phyloP scores from a whole-genome alignment of 2,797 vertebrate species.

The Acanthurus lineatus region DNA sequence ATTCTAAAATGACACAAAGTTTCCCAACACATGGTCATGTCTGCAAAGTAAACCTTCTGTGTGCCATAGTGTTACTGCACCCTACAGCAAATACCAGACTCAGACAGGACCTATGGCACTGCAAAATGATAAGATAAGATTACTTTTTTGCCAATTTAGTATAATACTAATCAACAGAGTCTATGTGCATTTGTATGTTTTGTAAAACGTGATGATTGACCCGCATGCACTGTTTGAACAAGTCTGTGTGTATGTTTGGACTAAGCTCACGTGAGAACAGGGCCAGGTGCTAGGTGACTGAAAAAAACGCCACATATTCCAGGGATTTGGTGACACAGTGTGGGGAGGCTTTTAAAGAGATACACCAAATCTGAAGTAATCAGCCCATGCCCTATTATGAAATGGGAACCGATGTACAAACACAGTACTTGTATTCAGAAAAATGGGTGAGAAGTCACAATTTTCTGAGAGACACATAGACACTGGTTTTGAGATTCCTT shows the following conservation, averaged over 20 bases:
- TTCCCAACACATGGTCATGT: neutral
- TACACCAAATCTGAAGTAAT: neutral
- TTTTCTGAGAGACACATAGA: neutral
- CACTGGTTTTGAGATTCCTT: neutral
- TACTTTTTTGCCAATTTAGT: slow-evolving; percentile 9
- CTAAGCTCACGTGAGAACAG: slow-evolving; percentile 23
- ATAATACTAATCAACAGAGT: slow-evolving; percentile 1
- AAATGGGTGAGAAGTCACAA: neutral
- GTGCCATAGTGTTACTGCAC: neutral
- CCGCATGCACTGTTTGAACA: slow-evolving; percentile 50
- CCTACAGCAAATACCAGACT: slow-evolving; percentile 26
- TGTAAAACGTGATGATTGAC: slow-evolving; percentile 15
- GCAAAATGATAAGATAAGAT: slow-evolving; percentile 18
- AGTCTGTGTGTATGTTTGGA: slow-evolving; percentile 1
- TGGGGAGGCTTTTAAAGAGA: neutral
- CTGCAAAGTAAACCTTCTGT: neutral
- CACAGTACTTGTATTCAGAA: neutral
- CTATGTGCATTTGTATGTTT: slow-evolving; percentile 18
- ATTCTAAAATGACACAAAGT: neutral
- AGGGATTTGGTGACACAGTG: neutral
- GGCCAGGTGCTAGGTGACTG: slow-evolving; percentile 23
- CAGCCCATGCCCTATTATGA: neutral
- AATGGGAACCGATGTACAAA: neutral
- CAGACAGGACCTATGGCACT: neutral
- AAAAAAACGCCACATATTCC: neutral